Conservation (phyloP, 2,888 invertebrate genomes). For the Cryptocephalus primarius region DNA sequence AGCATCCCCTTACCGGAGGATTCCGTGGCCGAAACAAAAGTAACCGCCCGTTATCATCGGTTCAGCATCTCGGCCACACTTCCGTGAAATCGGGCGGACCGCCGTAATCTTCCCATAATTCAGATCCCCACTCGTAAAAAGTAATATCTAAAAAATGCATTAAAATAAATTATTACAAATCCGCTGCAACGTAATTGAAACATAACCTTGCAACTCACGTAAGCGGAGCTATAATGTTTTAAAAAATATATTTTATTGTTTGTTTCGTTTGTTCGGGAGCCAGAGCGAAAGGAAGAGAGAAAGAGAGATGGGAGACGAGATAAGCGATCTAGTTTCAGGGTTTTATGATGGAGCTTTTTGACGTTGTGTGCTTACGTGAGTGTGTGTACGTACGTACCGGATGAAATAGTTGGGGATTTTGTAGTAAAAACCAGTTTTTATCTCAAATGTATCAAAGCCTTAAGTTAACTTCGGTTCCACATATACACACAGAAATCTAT, state of each 20-base stretch:
- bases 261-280: neutral
- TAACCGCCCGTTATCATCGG: slow-evolving; percentile 1
- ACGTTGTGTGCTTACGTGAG: no score
- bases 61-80: slow-evolving; percentile 6
- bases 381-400: no score
- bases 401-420: no score
- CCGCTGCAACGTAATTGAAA: slow-evolving; percentile 18
- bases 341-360: neutral
- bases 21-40: no score
- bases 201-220: slow-evolving; percentile 17
- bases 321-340: neutral
- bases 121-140: slow-evolving; percentile 11
- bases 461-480: no score
- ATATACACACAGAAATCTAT: no score
- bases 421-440: no score
- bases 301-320: neutral
- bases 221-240: neutral
- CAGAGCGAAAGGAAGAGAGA: no score
- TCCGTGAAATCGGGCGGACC: slow-evolving; percentile 6
- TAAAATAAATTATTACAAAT: slow-evolving; percentile 20
- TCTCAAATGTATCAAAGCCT: no score
- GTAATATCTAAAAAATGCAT: slow-evolving; percentile 17
- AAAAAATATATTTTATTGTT: neutral
- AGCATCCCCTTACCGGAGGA: no score
- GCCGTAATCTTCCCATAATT: slow-evolving; percentile 8